Evolutionary conservation across 1,140 invertebrate species (phyloP).

Genomic region (Metaphire vulgaris): DNA sequence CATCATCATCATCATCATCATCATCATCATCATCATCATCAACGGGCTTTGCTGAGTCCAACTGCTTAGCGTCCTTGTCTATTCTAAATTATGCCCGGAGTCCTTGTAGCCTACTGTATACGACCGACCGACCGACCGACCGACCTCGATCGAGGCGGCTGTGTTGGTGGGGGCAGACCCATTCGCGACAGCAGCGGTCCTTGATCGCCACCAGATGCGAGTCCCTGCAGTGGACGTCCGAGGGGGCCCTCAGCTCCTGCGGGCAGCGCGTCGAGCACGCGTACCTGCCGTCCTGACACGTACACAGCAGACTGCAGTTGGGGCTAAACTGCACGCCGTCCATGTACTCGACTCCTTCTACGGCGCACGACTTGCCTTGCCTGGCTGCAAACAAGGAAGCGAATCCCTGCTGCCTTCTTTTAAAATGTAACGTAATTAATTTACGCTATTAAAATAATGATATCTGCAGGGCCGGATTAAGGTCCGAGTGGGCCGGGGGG

Average conservation of each 20-base stretch:
- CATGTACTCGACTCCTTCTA: conserved; percentile 59
- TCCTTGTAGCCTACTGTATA: no score
- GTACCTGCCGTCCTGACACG: conserved; percentile 64
- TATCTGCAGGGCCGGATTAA: no score
- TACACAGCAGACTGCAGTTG: conserved; percentile 63
- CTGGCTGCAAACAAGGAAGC: conserved; percentile 32
- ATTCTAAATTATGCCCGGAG: no score
- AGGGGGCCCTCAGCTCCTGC: conserved; percentile 62
- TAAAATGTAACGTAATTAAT: no score
- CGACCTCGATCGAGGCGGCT: conserved; percentile 45
- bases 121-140: no score
- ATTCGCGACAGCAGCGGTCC: conserved; percentile 65
- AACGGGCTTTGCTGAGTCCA: no score
- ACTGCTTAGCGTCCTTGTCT: no score
- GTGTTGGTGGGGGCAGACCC: conserved; percentile 57
- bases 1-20: conserved; percentile 2
- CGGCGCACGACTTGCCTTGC: conserved; percentile 43
- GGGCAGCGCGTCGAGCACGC: conserved; percentile 67
- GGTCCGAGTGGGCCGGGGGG: no score
- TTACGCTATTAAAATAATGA: no score
- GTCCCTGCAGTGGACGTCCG: conserved; percentile 56
- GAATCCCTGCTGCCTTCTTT: background rate
- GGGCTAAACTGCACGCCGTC: conserved; percentile 63
- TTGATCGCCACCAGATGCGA: conserved; percentile 63
- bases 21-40: conserved; percentile 2